A percentile compares a stretch with the other conserved stretches of the same genome.
Evolutionary conservation across 2,888 invertebrate species (phyloP).

Genomic region (Sialis fuliginosa): DNA sequence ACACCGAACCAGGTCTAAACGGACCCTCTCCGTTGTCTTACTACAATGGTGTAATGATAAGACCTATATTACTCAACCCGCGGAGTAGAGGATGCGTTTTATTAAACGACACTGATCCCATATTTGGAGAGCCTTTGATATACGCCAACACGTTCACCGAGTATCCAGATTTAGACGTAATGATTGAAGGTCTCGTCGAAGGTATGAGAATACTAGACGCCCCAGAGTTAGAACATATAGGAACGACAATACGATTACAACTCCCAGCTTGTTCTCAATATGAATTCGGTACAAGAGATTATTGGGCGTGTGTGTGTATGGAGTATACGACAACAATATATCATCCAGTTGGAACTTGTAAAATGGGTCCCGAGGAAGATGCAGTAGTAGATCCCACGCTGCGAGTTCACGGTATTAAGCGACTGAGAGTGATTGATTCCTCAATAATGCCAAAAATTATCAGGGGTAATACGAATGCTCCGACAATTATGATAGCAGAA

Average conservation of each 20-base stretch:
- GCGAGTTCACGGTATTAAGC: constrained; percentile 40
- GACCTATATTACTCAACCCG: constrained; percentile 43
- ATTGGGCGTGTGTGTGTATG: constrained; percentile 44
- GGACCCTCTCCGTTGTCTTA: constrained; percentile 38
- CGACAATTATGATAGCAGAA: constrained; percentile 25
- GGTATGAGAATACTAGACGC: constrained; percentile 39
- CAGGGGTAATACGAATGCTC: constrained; percentile 26
- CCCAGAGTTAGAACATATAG: constrained; percentile 34
- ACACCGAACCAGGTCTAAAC: constrained; percentile 32
- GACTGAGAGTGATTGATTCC: constrained; percentile 46
- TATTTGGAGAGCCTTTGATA: constrained; percentile 52
- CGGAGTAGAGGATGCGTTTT: constrained; percentile 41
- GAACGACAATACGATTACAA: constrained; percentile 33
- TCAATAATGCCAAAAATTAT: constrained; percentile 46
- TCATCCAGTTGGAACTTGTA: constrained; percentile 51
- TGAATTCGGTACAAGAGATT: constrained; percentile 41
- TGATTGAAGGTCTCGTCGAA: constrained; percentile 41
- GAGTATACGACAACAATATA: constrained; percentile 52
- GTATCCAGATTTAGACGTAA: constrained; percentile 39
- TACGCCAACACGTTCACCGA: constrained; percentile 49
- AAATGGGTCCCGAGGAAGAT: constrained; percentile 46
- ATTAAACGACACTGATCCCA: constrained; percentile 50
- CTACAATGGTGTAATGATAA: constrained; percentile 39
- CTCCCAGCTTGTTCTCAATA: constrained; percentile 37
- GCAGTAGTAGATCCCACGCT: constrained; percentile 49